These are phyloP conservation scores for Rhinolophus ferrumequinum DNA, from an alignment of 2,113 vertebrate genomes.

Conservation along the genomic window DNA sequence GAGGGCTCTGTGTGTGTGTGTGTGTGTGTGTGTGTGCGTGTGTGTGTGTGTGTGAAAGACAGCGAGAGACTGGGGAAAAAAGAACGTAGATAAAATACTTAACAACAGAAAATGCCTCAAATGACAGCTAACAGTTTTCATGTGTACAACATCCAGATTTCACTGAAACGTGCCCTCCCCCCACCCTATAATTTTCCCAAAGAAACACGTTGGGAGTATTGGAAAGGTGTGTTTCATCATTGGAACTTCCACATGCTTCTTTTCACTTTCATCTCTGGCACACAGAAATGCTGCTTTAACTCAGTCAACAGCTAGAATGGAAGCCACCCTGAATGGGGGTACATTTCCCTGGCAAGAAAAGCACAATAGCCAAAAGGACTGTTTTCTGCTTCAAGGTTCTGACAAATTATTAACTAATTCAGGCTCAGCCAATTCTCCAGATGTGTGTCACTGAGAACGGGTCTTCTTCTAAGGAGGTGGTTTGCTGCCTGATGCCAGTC, in stretches of 20 bases:
- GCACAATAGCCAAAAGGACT: background rate
- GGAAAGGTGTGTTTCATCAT: background rate
- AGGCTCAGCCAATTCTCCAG: background rate
- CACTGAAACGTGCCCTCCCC: background rate
- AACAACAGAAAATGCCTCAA: background rate
- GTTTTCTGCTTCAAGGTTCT: constrained; percentile 35
- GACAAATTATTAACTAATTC: background rate
- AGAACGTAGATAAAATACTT: background rate
- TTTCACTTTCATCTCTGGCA: constrained; percentile 3
- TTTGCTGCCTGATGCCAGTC: background rate
- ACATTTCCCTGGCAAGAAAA: constrained; percentile 42
- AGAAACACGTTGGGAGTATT: background rate
- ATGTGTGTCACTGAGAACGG: background rate
- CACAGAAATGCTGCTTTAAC: background rate
- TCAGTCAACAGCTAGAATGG: constrained; percentile 25
- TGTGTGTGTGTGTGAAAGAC: no score
- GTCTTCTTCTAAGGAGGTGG: background rate
- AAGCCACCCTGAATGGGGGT: constrained; percentile 22
- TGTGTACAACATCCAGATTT: background rate
- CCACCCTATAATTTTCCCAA: no score
- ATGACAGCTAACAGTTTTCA: background rate
- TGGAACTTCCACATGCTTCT: background rate
- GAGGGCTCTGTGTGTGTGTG: no score
- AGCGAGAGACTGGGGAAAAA: no score
- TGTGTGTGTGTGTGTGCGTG: background rate